Conservation (phyloP, 23 tunicate genomes). For the Styela clava region DNA sequence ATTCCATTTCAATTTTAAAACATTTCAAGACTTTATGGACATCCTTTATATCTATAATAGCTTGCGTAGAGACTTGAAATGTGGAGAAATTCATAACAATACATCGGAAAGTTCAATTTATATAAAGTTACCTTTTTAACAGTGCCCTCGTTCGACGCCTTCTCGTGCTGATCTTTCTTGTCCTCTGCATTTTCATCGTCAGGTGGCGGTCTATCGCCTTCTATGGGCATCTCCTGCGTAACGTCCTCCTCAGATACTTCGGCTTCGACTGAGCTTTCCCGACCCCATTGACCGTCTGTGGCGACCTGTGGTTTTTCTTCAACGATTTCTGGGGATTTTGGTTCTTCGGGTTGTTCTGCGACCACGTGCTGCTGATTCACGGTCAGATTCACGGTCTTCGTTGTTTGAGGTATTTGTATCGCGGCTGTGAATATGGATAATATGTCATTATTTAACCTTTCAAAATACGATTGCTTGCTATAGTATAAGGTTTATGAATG, state of each 20-base stretch:
- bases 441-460: no score
- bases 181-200: conserved; percentile 40
- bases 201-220: conserved; percentile 33
- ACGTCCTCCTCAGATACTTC: conserved; percentile 24
- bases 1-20: no score
- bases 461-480: no score
- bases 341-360: background rate
- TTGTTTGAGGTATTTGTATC: background rate
- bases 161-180: background rate
- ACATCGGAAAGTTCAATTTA: no score
- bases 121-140: conserved; percentile 26
- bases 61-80: no score
- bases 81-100: no score
- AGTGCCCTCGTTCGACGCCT: background rate
- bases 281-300: conserved; percentile 50
- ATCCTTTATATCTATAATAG: no score
- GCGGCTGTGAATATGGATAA: no score
- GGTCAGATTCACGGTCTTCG: background rate
- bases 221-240: conserved; percentile 27
- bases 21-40: no score
- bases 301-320: background rate
- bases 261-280: background rate
- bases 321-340: background rate
- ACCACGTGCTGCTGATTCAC: background rate
- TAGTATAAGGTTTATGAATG: no score